These are phyloP conservation scores for Megalopta genalis DNA, from an alignment of 1,140 invertebrate genomes.

Conservation along the genomic window DNA sequence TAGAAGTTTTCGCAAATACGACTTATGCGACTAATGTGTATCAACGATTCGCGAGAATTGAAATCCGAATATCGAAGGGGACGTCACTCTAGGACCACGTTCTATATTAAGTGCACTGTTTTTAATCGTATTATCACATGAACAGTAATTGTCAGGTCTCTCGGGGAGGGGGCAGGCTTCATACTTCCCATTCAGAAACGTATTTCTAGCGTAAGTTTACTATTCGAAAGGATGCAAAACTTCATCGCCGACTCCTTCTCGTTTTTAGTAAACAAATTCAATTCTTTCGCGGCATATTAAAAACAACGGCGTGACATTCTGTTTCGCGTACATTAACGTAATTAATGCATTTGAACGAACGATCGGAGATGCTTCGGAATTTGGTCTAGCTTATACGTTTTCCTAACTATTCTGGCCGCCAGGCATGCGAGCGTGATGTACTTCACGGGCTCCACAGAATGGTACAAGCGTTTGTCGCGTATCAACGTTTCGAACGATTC, in stretches of 20 bases:
- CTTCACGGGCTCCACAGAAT: slow-evolving; percentile 88
- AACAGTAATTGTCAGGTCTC: slow-evolving; percentile 9
- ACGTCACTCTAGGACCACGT: not conserved
- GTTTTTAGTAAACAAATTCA: slow-evolving; percentile 19
- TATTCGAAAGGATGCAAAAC: slow-evolving; percentile 13
- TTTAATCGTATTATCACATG: slow-evolving; percentile 11
- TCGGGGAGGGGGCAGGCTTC: not conserved
- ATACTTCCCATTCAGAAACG: not conserved
- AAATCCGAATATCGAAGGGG: not conserved
- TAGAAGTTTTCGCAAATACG: not conserved
- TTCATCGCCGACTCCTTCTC: not conserved
- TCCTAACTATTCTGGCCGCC: slow-evolving; percentile 86
- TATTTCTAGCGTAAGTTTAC: slow-evolving; percentile 4
- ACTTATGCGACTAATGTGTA: not conserved
- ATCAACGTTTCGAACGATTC: slow-evolving; percentile 88
- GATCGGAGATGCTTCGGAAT: slow-evolving; percentile 81
- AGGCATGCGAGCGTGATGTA: slow-evolving; percentile 90
- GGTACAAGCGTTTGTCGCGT: slow-evolving; percentile 81
- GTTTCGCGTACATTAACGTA: not conserved
- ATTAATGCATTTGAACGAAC: slow-evolving; percentile 81
- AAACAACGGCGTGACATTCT: not conserved
- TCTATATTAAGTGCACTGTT: slow-evolving; percentile 1
- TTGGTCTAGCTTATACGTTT: slow-evolving; percentile 75
- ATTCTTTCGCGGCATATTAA: not conserved
- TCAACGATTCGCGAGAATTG: not conserved